phyloP scores from a whole-genome alignment of 2,888 invertebrate genomes.

The Orthosia incerta region DNA sequence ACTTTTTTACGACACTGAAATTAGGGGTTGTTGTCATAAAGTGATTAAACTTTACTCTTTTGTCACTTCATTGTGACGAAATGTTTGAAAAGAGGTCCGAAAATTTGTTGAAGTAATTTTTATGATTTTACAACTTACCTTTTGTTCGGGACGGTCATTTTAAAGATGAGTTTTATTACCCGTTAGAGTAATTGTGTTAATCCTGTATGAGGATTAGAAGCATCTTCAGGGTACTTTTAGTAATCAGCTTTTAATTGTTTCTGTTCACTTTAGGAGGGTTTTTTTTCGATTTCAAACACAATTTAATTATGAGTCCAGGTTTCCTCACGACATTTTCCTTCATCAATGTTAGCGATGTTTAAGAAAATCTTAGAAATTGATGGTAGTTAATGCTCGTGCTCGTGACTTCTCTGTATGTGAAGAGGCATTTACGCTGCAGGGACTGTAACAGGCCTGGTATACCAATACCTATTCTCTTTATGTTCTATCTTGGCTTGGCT shows the following conservation, averaged over 20 bases:
- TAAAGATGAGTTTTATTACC: constrained; percentile 27
- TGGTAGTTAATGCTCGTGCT: no score
- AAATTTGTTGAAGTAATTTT: constrained; percentile 33
- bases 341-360: no score
- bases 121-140: constrained; percentile 22
- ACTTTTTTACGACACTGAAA: constrained; percentile 65
- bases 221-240: not conserved
- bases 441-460: no score
- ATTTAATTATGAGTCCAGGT: no score
- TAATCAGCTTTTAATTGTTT: not conserved
- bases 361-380: no score
- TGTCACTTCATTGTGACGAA: constrained; percentile 49
- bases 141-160: constrained; percentile 31
- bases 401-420: no score
- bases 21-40: constrained; percentile 66
- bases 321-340: no score
- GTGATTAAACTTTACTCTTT: constrained; percentile 60
- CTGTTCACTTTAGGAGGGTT: no score
- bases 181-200: not conserved
- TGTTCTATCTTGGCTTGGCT: not conserved
- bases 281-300: no score
- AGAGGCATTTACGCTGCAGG: no score
- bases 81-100: constrained; percentile 38
- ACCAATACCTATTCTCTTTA: no score
- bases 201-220: not conserved